Conservation (phyloP, 2,888 invertebrate genomes). For the Galerucella nymphaeae region DNA sequence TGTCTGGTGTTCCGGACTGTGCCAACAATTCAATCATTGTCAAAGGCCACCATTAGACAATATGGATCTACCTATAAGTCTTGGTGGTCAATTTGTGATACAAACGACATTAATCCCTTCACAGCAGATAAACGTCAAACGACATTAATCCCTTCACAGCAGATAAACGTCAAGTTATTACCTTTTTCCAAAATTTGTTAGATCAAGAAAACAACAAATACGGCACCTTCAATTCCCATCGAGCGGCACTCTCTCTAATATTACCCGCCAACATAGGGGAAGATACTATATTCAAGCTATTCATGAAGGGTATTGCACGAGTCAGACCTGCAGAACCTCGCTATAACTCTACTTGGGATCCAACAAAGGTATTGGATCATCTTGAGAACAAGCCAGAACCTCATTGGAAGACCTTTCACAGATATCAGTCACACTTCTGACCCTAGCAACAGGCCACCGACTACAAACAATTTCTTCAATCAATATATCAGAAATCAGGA, state of each 20-base stretch:
- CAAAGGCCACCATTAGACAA: constrained; percentile 20
- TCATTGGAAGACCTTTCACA: neutral
- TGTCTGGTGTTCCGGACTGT: constrained; percentile 22
- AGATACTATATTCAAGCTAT: constrained; percentile 44
- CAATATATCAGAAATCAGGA: too few species aligned
- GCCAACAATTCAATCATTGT: constrained; percentile 17
- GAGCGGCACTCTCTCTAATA: constrained; percentile 51
- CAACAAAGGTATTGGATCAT: constrained; percentile 32
- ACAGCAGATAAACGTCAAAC: too few species aligned
- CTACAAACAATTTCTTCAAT: too few species aligned
- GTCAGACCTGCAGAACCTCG: constrained; percentile 43
- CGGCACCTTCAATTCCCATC: constrained; percentile 48
- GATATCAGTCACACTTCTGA: too few species aligned
- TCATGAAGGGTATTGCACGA: constrained; percentile 46
- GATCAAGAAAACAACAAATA: constrained; percentile 28
- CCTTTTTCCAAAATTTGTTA: too few species aligned
- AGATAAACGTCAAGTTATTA: too few species aligned
- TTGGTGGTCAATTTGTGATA: constrained; percentile 20
- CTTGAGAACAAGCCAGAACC: constrained; percentile 18
- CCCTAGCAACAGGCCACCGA: too few species aligned
- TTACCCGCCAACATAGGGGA: constrained; percentile 39
- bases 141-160: neutral
- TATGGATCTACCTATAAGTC: neutral
- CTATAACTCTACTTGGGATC: constrained; percentile 53
- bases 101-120: neutral